Percentiles rank a stretch among this genome's conserved stretches.
Conservation (phyloP, 2,797 vertebrate species). For the Rhabdomys pumilio region DNA sequence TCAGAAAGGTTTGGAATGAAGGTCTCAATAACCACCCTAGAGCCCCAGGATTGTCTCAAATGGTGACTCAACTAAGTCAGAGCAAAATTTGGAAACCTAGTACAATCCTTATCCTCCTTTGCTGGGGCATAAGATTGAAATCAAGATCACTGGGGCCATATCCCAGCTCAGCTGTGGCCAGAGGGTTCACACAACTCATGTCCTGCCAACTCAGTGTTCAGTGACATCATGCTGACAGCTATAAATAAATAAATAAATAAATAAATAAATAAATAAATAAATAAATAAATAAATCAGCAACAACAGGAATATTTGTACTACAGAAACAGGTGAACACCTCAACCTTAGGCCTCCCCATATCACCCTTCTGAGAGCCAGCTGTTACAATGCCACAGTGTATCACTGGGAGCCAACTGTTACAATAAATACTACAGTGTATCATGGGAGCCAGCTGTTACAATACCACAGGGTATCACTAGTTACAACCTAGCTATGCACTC, state of each 20-base stretch:
- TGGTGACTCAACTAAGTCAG: not conserved
- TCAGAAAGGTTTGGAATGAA: not conserved
- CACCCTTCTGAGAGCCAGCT: not conserved
- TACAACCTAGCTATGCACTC: not conserved
- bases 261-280: too few relatives aligned
- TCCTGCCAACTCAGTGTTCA: not conserved
- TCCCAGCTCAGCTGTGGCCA: not conserved
- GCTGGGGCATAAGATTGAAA: not conserved
- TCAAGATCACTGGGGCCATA: not conserved
- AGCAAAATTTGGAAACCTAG: not conserved
- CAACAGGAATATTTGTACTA: not conserved
- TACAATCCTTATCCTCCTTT: not conserved
- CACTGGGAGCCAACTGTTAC: not conserved
- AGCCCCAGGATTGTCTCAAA: not conserved
- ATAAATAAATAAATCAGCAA: not conserved
- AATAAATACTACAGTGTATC: not conserved
- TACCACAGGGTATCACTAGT: not conserved
- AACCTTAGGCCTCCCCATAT: not conserved
- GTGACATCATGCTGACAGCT: not conserved
- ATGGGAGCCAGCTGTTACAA: not conserved
- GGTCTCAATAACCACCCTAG: not conserved
- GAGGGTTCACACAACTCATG: not conserved
- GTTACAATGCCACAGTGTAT: not conserved
- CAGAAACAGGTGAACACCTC: not conserved
- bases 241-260: not conserved